Base-by-base conservation (phyloP, 2,797 vertebrate genomes). In the Tragopan temminckii region DNA sequence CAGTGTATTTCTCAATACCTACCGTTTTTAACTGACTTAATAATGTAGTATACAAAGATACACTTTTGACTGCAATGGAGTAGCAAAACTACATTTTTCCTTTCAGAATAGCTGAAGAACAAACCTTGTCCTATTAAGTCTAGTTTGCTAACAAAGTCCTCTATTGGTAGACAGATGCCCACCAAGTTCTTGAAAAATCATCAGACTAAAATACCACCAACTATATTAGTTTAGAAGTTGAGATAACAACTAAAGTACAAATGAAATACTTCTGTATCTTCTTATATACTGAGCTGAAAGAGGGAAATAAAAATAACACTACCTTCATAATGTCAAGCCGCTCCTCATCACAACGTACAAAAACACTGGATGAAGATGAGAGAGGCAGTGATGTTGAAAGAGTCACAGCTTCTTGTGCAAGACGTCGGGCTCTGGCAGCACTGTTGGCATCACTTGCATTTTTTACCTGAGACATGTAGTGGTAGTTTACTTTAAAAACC, bases 401-500 rank as follows among this genome's bases (percentile, higher is more conserved):
- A 1, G 99, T 99, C 94, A 99, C 99, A 2, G 99, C 99, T 94
- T 99, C 99, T 96, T 99, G 99, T 6, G 99, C 99, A 19, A 99
- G 98, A 40, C 99, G 99, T 9, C 99, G 98, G 25, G 99, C 99
- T 68, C 99, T 96, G 55, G 99, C 99, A 5, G 99, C 99, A 13
- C 99, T 99, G 97, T 99, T 99, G 15, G 99, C 99, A 3, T 99
- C 99, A 8, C 98, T 99, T 80, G 99, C 99, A 7, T 99, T 99
- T 97, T 99, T 99, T 92, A 99, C 99, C 98, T 99, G 99, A 98
- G 99, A 99, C 98, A 99, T 99, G 99, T 99, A 99, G 97, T 99
- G 99, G 98, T 99, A 99, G 98, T 99, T 99, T 35, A 99, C 98
- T 97, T 99, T 99, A 95, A 99, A 99, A 95, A 99, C 98, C 96